Percentiles rank a stretch among this genome's conserved stretches.
phyloP scores from a whole-genome alignment of 2,113 vertebrate genomes.

The Oncorhynchus keta region DNA sequence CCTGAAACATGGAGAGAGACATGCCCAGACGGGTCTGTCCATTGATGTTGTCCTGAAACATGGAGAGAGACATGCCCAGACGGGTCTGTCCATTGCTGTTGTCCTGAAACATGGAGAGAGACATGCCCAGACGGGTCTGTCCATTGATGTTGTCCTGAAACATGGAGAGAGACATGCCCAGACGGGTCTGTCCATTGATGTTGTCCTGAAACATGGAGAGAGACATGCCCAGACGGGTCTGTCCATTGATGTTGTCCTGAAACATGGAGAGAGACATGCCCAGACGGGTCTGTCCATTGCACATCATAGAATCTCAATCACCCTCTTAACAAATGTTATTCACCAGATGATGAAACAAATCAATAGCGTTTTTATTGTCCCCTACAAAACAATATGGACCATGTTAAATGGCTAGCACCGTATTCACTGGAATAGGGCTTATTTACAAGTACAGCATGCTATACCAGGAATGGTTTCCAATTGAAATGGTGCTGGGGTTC shows the following conservation, averaged over 20 bases:
- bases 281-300: conserved; percentile 13
- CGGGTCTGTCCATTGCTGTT: no score
- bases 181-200: conserved; percentile 9
- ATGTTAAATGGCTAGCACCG: background rate
- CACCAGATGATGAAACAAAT: background rate
- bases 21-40: no score
- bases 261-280: conserved; percentile 4
- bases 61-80: no score
- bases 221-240: no score
- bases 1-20: no score
- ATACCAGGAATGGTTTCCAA: background rate
- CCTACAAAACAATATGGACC: background rate
- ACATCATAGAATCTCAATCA: background rate
- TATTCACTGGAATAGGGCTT: background rate
- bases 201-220: no score
- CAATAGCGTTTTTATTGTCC: background rate
- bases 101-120: no score
- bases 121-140: no score
- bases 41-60: no score
- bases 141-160: background rate
- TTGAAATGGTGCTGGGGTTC: conserved; percentile 7
- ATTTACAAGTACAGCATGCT: background rate
- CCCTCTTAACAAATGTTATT: background rate
- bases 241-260: background rate
- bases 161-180: conserved; percentile 9